Base-by-base conservation (phyloP, 2,888 invertebrate species). In the Tachina grossa region DNA sequence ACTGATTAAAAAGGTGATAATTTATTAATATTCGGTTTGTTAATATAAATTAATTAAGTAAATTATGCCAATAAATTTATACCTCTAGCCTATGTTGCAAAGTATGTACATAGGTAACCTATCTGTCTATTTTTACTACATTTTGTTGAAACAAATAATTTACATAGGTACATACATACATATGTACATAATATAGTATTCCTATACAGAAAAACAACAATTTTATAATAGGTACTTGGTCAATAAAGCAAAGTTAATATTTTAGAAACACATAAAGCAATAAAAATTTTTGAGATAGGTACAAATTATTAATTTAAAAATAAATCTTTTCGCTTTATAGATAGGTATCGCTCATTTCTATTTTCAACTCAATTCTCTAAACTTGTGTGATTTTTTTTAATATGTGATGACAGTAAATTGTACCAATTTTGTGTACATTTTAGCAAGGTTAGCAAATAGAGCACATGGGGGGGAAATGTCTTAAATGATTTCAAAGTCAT, bases 1-100 rank as follows among this genome's bases (percentile, higher is more conserved):
- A 71, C 66, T 72, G 80, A 71, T 31, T 41, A 45, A 59, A 59
- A 84, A 85, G 84, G 84, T 85, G 84, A 84, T 49, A 39, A 61
- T 71, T 71, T 68, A 39, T 57, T 72, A 14, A 19, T 31, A 39
- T 63, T 45, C 3, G 16, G 65, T 31, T 31, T 31, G 31, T 31
- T 31, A 47, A 53, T 55, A 1, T 43, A 16, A 43, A 63, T 3
- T 43, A 16, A 43, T 10, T 63, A 59, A 41, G 6, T 43, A 43
- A 63, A 19, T 6, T 63, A 63, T 63, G 5, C 31, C 31, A 31
- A 31, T 31, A 31, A 31, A 31, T 31, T 0, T 31, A 5, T 31
- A 5, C 31, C 31, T 31, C 6, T 31, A 31, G 31, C n/a, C n/a
- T 31, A 19, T 63, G 9, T 43, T 43, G 43, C 5, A 59, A 59